These are phyloP conservation scores for Microtus richardsoni DNA, from an alignment of 2,113 vertebrate genomes.

Conservation along the genomic window DNA sequence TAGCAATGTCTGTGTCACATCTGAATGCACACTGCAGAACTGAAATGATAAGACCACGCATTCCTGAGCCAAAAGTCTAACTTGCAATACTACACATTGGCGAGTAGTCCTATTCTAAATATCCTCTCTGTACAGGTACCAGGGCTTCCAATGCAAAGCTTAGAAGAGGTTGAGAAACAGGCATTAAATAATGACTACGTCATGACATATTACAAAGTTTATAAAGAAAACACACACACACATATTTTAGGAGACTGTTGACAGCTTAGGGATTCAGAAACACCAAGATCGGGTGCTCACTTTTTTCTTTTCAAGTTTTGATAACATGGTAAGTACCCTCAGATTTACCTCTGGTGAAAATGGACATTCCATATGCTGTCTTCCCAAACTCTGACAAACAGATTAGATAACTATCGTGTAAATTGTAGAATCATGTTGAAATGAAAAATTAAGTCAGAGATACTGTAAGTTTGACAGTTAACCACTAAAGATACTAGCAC, in stretches of 20 bases:
- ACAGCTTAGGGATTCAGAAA: slow-evolving; percentile 5
- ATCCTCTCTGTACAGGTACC: background rate
- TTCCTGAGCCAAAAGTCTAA: slow-evolving; percentile 23
- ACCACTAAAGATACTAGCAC: slow-evolving; percentile 58
- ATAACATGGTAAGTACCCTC: background rate
- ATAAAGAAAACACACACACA: background rate
- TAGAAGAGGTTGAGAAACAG: slow-evolving; percentile 16
- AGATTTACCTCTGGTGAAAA: background rate
- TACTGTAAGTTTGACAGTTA: background rate
- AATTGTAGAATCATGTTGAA: background rate
- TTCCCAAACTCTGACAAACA: background rate
- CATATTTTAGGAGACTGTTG: fast-evolving
- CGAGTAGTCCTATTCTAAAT: background rate
- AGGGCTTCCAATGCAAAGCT: background rate
- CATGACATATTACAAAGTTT: background rate
- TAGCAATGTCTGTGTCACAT: background rate
- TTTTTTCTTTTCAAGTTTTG: background rate
- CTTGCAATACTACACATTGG: background rate
- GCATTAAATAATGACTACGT: background rate
- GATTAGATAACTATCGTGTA: background rate
- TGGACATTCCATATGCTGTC: background rate
- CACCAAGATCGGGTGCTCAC: background rate
- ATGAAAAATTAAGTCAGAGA: slow-evolving; percentile 37
- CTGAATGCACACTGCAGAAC: background rate
- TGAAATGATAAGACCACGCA: background rate